Percentiles rank a stretch among this genome's conserved stretches.
These are phyloP conservation scores for Helicolenus hilgendorfi DNA, from an alignment of 2,797 vertebrate species.

Conservation along the genomic window DNA sequence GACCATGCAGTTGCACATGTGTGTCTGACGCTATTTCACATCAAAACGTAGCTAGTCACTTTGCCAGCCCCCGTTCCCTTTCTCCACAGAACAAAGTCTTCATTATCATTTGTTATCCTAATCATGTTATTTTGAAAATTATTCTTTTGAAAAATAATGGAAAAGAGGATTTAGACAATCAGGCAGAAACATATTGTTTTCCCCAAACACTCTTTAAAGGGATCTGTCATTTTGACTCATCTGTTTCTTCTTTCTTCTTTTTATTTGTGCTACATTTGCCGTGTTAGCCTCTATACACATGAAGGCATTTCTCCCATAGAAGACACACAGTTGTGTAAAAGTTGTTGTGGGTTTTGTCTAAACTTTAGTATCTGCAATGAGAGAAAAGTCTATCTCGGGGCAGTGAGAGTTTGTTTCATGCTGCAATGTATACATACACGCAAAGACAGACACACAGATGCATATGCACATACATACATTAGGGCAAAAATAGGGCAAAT, in stretches of 20 bases:
- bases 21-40: conserved; percentile 66
- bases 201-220: conserved; percentile 23
- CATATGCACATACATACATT: conserved; percentile 32
- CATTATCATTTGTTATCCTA: conserved; percentile 76
- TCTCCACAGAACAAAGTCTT: conserved; percentile 62
- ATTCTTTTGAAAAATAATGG: conserved; percentile 59
- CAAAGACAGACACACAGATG: background rate
- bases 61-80: conserved; percentile 56
- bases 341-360: background rate
- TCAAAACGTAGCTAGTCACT: conserved; percentile 60
- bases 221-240: conserved; percentile 31
- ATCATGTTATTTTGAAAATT: conserved; percentile 73
- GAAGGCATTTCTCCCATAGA: background rate
- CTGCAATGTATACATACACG: background rate
- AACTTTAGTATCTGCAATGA: background rate
- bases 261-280: conserved; percentile 19
- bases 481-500: conserved; percentile 16
- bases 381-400: background rate
- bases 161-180: conserved; percentile 62
- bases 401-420: background rate
- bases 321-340: background rate
- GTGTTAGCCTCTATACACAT: background rate
- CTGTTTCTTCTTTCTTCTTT: conserved; percentile 19
- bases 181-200: conserved; percentile 60
- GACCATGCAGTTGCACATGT: background rate